phyloP scores from a whole-genome alignment of 2,888 invertebrate genomes.

The Tachina fera region DNA sequence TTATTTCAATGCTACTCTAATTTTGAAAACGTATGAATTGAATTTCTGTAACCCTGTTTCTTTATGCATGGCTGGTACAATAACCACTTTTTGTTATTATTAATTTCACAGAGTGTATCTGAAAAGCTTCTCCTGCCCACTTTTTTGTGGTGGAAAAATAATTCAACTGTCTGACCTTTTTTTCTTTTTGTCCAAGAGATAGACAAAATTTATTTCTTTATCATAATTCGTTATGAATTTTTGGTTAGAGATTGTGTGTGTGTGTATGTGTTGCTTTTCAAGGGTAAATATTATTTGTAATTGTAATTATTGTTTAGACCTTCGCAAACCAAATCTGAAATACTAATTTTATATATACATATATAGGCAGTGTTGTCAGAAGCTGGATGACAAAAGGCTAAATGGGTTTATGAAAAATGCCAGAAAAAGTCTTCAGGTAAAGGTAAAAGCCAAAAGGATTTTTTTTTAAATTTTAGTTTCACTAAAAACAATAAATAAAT shows the following conservation, averaged over 20 bases:
- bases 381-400: too few species aligned
- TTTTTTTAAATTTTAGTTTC: too few species aligned
- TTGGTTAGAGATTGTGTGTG: background rate
- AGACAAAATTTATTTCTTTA: conserved; percentile 54
- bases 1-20: background rate
- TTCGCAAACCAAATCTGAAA: background rate
- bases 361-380: too few species aligned
- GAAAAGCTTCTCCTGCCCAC: background rate
- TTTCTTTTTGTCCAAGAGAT: conserved; percentile 48
- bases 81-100: conserved; percentile 35
- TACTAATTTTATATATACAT: background rate
- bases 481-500: too few species aligned
- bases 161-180: conserved; percentile 56
- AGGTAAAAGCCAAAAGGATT: too few species aligned
- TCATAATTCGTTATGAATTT: conserved; percentile 49
- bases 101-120: conserved; percentile 12
- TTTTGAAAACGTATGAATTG: conserved; percentile 40
- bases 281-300: conserved; percentile 74
- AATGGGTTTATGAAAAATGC: too few species aligned
- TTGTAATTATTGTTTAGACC: conserved; percentile 73
- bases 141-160: background rate
- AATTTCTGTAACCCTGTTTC: conserved; percentile 40
- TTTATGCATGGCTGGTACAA: conserved; percentile 50
- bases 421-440: too few species aligned
- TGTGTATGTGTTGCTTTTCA: conserved; percentile 36